phyloP scores from a whole-genome alignment of 2,888 invertebrate genomes.

The Lissocephala sabroskyi region DNA sequence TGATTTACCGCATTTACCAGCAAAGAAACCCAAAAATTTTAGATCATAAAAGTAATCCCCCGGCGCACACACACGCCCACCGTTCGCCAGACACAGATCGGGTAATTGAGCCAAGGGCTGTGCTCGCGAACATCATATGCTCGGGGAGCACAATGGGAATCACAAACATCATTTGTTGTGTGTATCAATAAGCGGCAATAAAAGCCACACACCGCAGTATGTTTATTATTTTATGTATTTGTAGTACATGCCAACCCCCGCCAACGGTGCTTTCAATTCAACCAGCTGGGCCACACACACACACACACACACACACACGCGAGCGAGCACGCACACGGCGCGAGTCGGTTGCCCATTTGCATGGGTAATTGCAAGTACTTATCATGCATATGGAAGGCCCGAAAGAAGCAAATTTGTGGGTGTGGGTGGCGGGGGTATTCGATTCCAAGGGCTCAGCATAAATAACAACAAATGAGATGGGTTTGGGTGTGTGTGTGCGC shows the following conservation, averaged over 20 bases:
- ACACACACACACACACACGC: too few species aligned
- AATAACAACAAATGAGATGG: slow-evolving; percentile 53
- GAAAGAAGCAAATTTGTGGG: too few species aligned
- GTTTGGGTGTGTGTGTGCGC: slow-evolving; percentile 5
- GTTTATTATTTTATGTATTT: slow-evolving; percentile 24
- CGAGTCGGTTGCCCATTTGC: neutral
- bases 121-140: slow-evolving; percentile 51
- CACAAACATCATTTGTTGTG: slow-evolving; percentile 52
- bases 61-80: slow-evolving; percentile 5
- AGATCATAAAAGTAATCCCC: slow-evolving; percentile 6
- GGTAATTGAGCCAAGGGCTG: neutral
- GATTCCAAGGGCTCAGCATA: slow-evolving; percentile 47
- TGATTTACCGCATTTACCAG: too few species aligned
- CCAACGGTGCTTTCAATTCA: too few species aligned
- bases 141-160: slow-evolving; percentile 56
- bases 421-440: slow-evolving; percentile 1
- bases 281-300: too few species aligned
- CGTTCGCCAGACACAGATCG: too few species aligned
- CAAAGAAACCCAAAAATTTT: too few species aligned
- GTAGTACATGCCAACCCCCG: too few species aligned
- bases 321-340: too few species aligned
- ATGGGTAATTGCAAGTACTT: neutral
- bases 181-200: slow-evolving; percentile 58
- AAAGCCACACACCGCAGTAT: slow-evolving; percentile 22
- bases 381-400: neutral